Conservation (phyloP, 1,140 invertebrate species). For the Drosophila nannoptera region DNA sequence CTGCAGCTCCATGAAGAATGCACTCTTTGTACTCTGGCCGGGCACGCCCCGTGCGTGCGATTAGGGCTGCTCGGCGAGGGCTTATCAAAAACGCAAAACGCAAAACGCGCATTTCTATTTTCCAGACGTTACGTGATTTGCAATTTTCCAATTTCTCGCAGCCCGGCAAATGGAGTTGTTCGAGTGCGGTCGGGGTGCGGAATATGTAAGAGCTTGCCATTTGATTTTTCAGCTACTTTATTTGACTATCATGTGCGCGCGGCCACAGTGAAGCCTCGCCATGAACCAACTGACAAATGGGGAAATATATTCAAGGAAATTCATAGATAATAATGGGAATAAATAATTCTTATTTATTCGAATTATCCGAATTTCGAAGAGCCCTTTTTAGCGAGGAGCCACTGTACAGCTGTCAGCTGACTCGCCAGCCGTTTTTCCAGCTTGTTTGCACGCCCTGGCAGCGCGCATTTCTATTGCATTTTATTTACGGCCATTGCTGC, state of each 20-base stretch:
- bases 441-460: constrained; percentile 60
- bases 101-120: constrained; percentile 72
- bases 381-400: too few species aligned
- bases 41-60: constrained; percentile 31
- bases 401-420: constrained; percentile 60
- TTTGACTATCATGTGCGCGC: constrained; percentile 60
- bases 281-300: background rate
- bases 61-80: constrained; percentile 47
- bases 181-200: constrained; percentile 40
- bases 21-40: constrained; percentile 51
- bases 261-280: constrained; percentile 37
- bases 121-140: constrained; percentile 70
- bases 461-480: constrained; percentile 67
- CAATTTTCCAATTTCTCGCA: constrained; percentile 69
- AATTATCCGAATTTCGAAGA: too few species aligned
- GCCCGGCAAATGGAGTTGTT: constrained; percentile 59
- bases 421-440: constrained; percentile 53
- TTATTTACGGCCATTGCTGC: constrained; percentile 56
- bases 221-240: constrained; percentile 60
- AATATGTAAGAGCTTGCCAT: constrained; percentile 34
- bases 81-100: constrained; percentile 55
- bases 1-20: constrained; percentile 63
- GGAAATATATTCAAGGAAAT: too few species aligned
- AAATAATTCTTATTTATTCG: background rate
- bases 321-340: too few species aligned